These are phyloP conservation scores for Myiothlypis coronata DNA, from an alignment of 2,797 vertebrate genomes.

Conservation along the genomic window DNA sequence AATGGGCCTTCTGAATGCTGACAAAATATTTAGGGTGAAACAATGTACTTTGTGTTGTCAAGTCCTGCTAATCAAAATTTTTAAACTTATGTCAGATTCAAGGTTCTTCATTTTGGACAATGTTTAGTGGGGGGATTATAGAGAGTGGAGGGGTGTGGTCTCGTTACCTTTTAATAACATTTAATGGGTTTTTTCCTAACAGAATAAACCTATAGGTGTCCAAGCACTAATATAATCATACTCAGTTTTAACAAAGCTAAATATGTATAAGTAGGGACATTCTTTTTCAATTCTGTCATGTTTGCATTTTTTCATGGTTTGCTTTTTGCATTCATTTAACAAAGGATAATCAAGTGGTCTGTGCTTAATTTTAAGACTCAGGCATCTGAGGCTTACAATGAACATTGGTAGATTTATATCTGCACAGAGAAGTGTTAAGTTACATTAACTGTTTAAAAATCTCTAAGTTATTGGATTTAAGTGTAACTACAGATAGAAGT, in stretches of 20 bases:
- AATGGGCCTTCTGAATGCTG: neutral
- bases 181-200: rapidly evolving
- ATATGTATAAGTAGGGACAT: neutral
- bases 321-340: neutral
- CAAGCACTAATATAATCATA: neutral
- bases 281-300: neutral
- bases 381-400: neutral
- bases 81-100: neutral
- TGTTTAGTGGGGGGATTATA: neutral
- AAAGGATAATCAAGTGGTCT: neutral
- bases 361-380: neutral
- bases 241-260: neutral
- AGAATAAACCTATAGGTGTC: neutral
- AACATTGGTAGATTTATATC: neutral
- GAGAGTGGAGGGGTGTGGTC: rapidly evolving
- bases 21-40: neutral
- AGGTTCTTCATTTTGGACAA: neutral
- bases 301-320: neutral
- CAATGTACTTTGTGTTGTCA: rapidly evolving
- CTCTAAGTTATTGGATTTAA: neutral
- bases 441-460: neutral
- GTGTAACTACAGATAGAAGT: neutral
- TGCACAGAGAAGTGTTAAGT: neutral
- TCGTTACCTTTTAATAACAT: neutral
- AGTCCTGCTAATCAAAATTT: neutral